Evolutionary conservation across 2,113 vertebrate species (phyloP).

Genomic region (Parotia lawesii): DNA sequence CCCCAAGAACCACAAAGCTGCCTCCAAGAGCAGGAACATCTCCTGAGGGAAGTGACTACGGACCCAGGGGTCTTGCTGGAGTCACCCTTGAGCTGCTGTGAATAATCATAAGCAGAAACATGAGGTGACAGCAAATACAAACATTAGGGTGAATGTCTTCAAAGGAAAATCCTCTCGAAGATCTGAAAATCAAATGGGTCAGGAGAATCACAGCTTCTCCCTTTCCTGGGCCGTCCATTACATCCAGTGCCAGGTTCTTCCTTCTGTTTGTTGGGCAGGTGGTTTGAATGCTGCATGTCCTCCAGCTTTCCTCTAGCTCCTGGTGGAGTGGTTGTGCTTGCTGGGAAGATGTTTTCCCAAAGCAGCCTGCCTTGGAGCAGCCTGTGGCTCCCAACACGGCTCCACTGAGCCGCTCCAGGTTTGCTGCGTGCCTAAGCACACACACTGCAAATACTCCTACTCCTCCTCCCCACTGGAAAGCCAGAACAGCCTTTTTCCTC

Average conservation of each 20-base stretch:
- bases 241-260: neutral
- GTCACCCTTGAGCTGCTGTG: neutral
- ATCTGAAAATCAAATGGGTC: neutral
- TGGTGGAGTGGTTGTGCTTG: neutral
- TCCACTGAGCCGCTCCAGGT: neutral
- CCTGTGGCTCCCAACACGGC: neutral
- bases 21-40: neutral
- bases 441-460: neutral
- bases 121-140: neutral
- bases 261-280: neutral
- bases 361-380: neutral
- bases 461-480: neutral
- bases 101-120: neutral
- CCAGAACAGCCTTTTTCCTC: neutral
- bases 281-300: neutral
- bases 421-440: neutral
- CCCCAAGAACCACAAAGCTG: neutral
- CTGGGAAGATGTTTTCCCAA: neutral
- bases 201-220: neutral
- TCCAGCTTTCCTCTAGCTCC: neutral
- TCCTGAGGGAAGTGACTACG: rapidly evolving
- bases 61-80: neutral
- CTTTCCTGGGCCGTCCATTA: neutral
- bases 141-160: rapidly evolving
- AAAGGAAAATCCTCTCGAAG: neutral